These are phyloP conservation scores for Heliocidaris tuberculata DNA, from an alignment of 35 echinoderm and acorn worm genomes.

Conservation along the genomic window DNA sequence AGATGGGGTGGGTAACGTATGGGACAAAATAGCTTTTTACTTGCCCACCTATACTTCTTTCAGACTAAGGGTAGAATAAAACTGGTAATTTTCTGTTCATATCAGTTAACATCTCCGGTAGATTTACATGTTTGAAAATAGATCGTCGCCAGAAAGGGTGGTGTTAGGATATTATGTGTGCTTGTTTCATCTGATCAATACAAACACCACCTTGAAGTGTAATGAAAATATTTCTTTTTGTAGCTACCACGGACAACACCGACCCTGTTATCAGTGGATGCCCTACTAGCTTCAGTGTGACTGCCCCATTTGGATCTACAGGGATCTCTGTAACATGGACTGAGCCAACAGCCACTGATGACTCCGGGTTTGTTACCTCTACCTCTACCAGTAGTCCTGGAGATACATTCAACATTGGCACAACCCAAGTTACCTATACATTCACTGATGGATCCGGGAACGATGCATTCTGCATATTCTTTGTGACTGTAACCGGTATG, in stretches of 20 bases:
- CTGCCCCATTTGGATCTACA: neutral
- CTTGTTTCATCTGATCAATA: no score
- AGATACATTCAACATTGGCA: slow-evolving; percentile 57
- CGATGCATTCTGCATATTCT: neutral
- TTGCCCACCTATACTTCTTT: no score
- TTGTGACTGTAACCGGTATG: no score
- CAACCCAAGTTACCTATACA: slow-evolving; percentile 58
- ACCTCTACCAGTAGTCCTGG: slow-evolving; percentile 49
- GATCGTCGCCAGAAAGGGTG: no score
- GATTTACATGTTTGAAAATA: no score
- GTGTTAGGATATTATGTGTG: no score
- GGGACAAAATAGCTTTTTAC: no score
- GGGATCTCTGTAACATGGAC: slow-evolving; percentile 10
- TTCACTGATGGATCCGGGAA: slow-evolving; percentile 65
- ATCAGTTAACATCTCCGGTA: no score
- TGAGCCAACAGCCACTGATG: slow-evolving; percentile 22
- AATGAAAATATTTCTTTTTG: neutral
- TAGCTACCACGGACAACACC: neutral
- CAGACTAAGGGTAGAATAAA: no score
- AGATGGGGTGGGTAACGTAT: no score
- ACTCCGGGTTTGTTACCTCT: slow-evolving; percentile 6
- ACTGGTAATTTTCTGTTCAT: no score
- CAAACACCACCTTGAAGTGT: no score
- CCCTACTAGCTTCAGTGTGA: neutral
- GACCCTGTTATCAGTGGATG: slow-evolving; percentile 21